Evolutionary conservation across 2,113 vertebrate genomes (phyloP).

Genomic region (Dascyllus trimaculatus): DNA sequence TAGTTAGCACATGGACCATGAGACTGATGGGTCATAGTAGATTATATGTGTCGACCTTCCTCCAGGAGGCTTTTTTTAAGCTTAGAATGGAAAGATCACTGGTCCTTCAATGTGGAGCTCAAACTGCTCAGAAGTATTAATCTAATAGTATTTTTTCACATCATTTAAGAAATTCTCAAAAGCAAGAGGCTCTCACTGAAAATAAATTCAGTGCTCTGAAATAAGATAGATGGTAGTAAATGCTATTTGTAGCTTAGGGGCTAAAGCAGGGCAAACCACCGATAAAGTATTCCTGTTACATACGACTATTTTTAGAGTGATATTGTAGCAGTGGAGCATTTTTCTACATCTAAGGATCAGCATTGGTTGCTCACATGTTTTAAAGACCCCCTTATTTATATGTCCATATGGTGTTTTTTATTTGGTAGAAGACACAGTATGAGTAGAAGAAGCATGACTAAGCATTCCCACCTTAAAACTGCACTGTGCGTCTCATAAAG

Average conservation of each 20-base stretch:
- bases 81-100: too few relatives aligned
- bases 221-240: neutral
- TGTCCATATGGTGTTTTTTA: too few relatives aligned
- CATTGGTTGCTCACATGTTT: neutral
- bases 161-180: constrained; percentile 6
- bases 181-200: neutral
- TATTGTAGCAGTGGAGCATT: neutral
- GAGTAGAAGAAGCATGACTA: too few relatives aligned
- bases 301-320: constrained; percentile 15
- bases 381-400: neutral
- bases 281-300: constrained; percentile 3
- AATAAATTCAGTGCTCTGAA: constrained; percentile 2
- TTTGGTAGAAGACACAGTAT: too few relatives aligned
- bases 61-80: too few relatives aligned
- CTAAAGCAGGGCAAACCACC: constrained; percentile 1
- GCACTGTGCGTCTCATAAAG: too few relatives aligned
- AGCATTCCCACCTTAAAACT: too few relatives aligned
- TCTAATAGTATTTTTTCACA: neutral
- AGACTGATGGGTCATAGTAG: too few relatives aligned
- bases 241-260: constrained; percentile 16
- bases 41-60: too few relatives aligned
- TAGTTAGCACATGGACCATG: too few relatives aligned
- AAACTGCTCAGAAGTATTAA: too few relatives aligned
- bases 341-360: neutral
- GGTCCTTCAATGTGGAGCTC: neutral